Percentiles rank a stretch among this genome's conserved stretches.
Conservation (phyloP, 2,888 invertebrate species). For the Xylota sylvarum region DNA sequence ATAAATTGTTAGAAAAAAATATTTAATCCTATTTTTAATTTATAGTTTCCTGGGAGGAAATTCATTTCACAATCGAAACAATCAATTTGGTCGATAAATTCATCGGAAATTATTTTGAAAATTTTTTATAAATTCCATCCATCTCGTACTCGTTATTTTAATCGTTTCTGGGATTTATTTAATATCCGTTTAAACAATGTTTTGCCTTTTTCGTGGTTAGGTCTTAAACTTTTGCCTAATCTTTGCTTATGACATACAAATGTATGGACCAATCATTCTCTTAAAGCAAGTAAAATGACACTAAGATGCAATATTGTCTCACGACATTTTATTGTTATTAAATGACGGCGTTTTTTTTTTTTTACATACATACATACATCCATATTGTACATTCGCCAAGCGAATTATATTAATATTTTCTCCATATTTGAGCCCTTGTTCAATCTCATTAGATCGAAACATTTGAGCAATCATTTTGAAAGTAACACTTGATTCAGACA, state of each 20-base stretch:
- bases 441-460: not conserved
- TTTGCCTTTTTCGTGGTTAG: too few relatives aligned
- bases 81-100: slow-evolving; percentile 52
- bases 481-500: slow-evolving; percentile 57
- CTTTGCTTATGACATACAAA: too few relatives aligned
- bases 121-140: slow-evolving; percentile 48
- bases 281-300: too few relatives aligned
- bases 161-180: slow-evolving; percentile 36
- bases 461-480: slow-evolving; percentile 45
- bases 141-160: slow-evolving; percentile 45
- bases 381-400: too few relatives aligned
- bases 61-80: slow-evolving; percentile 24
- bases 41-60: not conserved
- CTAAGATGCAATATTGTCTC: too few relatives aligned
- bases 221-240: too few relatives aligned
- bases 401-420: not conserved
- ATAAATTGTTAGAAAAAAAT: not conserved
- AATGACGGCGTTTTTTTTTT: not conserved
- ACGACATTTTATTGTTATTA: not conserved
- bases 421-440: not conserved
- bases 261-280: too few relatives aligned
- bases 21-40: slow-evolving; percentile 4
- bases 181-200: slow-evolving; percentile 60
- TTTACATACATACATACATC: too few relatives aligned
- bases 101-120: slow-evolving; percentile 53